These are phyloP conservation scores for Acanthoscelides obtectus DNA, from an alignment of 2,888 invertebrate genomes.

Conservation along the genomic window DNA sequence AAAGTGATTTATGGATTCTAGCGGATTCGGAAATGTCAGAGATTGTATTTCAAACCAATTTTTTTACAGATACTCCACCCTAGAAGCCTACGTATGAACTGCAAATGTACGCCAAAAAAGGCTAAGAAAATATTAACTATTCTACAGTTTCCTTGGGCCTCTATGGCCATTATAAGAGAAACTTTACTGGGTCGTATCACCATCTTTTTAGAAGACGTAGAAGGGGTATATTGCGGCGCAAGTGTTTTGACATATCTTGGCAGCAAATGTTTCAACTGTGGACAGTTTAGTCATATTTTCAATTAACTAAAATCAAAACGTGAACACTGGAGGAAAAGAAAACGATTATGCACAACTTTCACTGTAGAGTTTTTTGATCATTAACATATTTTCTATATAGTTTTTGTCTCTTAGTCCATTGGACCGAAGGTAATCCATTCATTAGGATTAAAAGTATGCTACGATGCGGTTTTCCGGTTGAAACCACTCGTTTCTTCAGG, in stretches of 20 bases:
- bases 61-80: too few species aligned
- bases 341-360: neutral
- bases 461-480: neutral
- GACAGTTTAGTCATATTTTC: too few species aligned
- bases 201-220: too few species aligned
- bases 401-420: neutral
- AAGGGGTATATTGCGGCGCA: too few species aligned
- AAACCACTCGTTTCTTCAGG: neutral
- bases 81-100: too few species aligned
- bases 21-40: neutral
- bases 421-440: neutral
- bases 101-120: neutral
- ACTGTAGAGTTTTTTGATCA: neutral
- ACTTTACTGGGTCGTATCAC: neutral
- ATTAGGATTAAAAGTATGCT: neutral
- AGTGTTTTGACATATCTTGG: too few species aligned
- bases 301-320: neutral
- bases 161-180: neutral
- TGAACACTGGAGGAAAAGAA: neutral
- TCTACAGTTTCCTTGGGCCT: too few species aligned
- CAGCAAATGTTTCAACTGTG: too few species aligned
- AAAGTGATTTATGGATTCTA: neutral
- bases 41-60: neutral
- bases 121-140: too few species aligned
- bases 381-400: neutral